Evolutionary conservation across 2,888 invertebrate genomes (phyloP).

Genomic region (Papilio protenor): DNA sequence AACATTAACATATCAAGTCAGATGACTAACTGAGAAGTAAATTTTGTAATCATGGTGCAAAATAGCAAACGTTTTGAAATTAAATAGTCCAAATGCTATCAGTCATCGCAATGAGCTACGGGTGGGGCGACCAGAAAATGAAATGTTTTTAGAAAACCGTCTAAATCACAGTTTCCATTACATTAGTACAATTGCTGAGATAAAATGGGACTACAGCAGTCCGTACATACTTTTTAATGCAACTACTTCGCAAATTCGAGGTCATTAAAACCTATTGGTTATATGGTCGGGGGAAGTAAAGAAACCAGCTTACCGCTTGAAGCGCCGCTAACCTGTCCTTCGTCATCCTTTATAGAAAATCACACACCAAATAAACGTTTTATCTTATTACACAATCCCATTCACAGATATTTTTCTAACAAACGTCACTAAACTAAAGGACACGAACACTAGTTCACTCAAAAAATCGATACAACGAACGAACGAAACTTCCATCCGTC

Average conservation of each 20-base stretch:
- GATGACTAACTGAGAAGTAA: background rate
- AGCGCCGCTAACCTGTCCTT: slow-evolving; percentile 99
- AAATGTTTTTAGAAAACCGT: slow-evolving; percentile 42
- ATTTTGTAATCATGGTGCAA: background rate
- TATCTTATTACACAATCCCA: slow-evolving; percentile 90
- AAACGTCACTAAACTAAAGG: slow-evolving; percentile 89
- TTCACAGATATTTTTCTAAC: slow-evolving; percentile 90
- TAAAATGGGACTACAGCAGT: slow-evolving; percentile 25
- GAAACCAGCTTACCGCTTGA: slow-evolving; percentile 91
- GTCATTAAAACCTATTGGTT: slow-evolving; percentile 77
- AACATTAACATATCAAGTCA: background rate
- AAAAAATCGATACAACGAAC: slow-evolving; percentile 92
- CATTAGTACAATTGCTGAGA: slow-evolving; percentile 8
- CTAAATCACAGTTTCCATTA: background rate
- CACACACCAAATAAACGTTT: slow-evolving; percentile 88
- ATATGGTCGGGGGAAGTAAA: slow-evolving; percentile 64
- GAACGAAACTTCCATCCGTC: slow-evolving; percentile 85
- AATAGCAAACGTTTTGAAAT: slow-evolving; percentile 51
- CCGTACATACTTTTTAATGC: slow-evolving; percentile 55
- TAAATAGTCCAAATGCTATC: slow-evolving; percentile 63
- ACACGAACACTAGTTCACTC: slow-evolving; percentile 89
- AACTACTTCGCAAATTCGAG: slow-evolving; percentile 73
- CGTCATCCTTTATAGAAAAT: slow-evolving; percentile 91
- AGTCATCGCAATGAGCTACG: slow-evolving; percentile 69
- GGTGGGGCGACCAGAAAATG: slow-evolving; percentile 75